Evolutionary conservation across 2,113 vertebrate genomes (phyloP).

Genomic region (Lontra canadensis): DNA sequence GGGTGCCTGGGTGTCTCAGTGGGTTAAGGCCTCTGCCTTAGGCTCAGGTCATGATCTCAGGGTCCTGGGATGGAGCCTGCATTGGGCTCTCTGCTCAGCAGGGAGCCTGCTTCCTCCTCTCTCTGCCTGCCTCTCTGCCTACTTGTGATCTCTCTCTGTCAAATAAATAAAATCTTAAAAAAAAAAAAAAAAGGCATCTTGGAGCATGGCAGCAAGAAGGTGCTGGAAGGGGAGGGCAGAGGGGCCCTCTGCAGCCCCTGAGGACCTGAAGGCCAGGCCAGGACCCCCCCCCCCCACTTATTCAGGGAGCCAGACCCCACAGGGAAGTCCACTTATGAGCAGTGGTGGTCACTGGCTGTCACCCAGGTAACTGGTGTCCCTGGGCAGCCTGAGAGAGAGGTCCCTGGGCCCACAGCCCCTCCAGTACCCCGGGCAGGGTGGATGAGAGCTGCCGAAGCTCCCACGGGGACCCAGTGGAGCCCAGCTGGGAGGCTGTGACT

Average conservation of each 20-base stretch:
- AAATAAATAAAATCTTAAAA: too few relatives aligned
- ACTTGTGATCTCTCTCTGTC: too few relatives aligned
- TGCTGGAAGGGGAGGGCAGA: not conserved
- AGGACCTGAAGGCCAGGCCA: not conserved
- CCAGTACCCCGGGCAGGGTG: not conserved
- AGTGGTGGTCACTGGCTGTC: not conserved
- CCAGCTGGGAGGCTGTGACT: not conserved
- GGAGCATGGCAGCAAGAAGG: not conserved
- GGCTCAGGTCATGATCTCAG: too few relatives aligned
- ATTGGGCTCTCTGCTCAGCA: too few relatives aligned
- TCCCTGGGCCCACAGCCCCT: not conserved
- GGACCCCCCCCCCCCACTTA: not conserved
- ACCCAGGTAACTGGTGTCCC: not conserved
- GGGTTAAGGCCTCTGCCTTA: too few relatives aligned
- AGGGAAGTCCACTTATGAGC: not conserved
- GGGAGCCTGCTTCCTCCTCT: too few relatives aligned
- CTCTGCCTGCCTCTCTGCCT: too few relatives aligned
- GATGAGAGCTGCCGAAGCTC: not conserved
- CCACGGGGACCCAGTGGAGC: not conserved
- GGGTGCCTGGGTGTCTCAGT: too few relatives aligned
- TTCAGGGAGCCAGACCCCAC: not conserved
- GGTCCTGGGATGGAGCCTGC: too few relatives aligned
- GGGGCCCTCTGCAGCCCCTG: not conserved
- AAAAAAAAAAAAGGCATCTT: not conserved
- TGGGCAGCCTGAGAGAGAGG: not conserved